Percentiles rank a stretch among this genome's conserved stretches.
These are phyloP conservation scores for Arctopsyche grandis DNA, from an alignment of 1,140 invertebrate genomes.

Conservation along the genomic window DNA sequence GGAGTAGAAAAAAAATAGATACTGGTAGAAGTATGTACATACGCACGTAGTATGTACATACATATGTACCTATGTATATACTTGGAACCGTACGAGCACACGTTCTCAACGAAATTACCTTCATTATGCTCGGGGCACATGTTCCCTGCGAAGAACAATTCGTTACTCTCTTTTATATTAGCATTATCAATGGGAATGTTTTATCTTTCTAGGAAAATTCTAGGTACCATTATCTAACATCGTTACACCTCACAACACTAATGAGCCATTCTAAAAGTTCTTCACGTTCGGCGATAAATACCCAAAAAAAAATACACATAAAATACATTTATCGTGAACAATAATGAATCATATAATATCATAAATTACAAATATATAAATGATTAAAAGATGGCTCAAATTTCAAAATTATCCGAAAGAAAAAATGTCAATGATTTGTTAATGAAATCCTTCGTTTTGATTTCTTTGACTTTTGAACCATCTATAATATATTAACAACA, in stretches of 20 bases:
- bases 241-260: not conserved
- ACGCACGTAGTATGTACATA: not conserved
- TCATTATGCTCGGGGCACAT: slow-evolving; percentile 33
- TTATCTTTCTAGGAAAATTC: not conserved
- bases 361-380: too few species aligned
- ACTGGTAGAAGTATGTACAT: not conserved
- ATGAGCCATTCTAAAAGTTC: not conserved
- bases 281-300: not conserved
- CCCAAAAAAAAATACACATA: too few species aligned
- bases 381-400: too few species aligned
- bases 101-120: slow-evolving; percentile 33
- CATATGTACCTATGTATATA: not conserved
- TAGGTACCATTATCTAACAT: not conserved
- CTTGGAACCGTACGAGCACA: not conserved
- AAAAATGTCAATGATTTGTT: too few species aligned
- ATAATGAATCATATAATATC: too few species aligned
- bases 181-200: slow-evolving; percentile 16
- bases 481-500: too few species aligned
- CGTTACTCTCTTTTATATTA: slow-evolving; percentile 24
- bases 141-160: slow-evolving; percentile 13
- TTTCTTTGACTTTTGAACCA: too few species aligned
- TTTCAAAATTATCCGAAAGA: too few species aligned
- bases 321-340: too few species aligned
- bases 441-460: too few species aligned
- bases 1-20: slow-evolving; percentile 1